Evolutionary conservation across 2,888 invertebrate species (phyloP).

Genomic region (Lycaena phlaeas): DNA sequence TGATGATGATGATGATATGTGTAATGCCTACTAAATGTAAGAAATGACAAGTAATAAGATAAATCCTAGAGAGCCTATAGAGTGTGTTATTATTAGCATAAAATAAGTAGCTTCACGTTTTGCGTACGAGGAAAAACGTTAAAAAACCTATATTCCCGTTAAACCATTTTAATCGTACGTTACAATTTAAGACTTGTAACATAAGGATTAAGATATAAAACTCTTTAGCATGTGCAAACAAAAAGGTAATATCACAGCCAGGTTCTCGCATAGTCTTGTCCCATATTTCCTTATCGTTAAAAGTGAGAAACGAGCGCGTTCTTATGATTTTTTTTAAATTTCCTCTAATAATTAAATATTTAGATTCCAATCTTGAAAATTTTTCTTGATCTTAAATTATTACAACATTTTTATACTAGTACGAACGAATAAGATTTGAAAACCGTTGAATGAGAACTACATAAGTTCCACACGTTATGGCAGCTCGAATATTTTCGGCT

Average conservation of each 20-base stretch:
- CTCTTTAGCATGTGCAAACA: conserved; percentile 1
- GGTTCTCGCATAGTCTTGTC: not conserved
- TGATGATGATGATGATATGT: too few species aligned
- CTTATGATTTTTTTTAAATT: too few species aligned
- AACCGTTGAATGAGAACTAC: too few species aligned
- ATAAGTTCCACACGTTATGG: too few species aligned
- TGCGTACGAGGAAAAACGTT: not conserved
- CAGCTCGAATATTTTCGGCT: too few species aligned
- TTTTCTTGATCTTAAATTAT: too few species aligned
- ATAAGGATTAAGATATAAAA: not conserved
- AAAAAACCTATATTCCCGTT: not conserved
- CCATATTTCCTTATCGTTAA: not conserved
- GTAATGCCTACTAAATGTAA: not conserved
- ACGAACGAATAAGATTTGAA: too few species aligned
- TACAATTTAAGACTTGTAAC: not conserved
- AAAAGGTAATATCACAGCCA: conserved; percentile 5
- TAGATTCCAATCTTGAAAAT: too few species aligned
- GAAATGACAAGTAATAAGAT: not conserved
- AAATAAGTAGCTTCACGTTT: not conserved
- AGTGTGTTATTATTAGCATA: conserved; percentile 3
- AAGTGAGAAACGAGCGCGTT: not conserved
- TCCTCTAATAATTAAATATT: too few species aligned
- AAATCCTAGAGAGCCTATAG: too few species aligned
- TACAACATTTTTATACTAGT: too few species aligned
- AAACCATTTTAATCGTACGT: not conserved